Evolutionary conservation across 2,888 invertebrate genomes (phyloP).

Genomic region (Ephialtes manifestator): DNA sequence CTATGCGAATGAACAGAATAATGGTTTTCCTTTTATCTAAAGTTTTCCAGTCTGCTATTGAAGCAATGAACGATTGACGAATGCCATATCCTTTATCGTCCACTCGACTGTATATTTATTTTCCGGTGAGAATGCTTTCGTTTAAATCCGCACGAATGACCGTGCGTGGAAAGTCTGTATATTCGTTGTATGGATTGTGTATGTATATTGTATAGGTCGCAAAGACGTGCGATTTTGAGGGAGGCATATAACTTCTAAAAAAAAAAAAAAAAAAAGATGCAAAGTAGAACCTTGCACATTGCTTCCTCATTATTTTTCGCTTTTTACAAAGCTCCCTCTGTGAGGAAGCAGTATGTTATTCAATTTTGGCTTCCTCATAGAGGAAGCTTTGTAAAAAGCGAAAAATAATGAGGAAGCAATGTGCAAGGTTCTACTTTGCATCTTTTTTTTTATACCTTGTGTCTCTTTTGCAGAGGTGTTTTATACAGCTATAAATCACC

Average conservation of each 20-base stretch:
- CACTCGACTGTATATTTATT: conserved; percentile 35
- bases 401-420: too few species aligned
- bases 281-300: too few species aligned
- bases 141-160: conserved; percentile 27
- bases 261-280: too few species aligned
- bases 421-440: too few species aligned
- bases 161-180: neutral
- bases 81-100: conserved; percentile 26
- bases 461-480: too few species aligned
- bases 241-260: neutral
- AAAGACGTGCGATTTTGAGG: conserved; percentile 32
- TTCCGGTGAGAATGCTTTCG: neutral
- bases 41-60: conserved; percentile 8
- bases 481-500: too few species aligned
- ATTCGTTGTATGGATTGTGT: neutral
- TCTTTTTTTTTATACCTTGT: too few species aligned
- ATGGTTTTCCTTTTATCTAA: conserved; percentile 32
- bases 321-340: too few species aligned
- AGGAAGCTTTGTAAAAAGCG: too few species aligned
- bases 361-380: too few species aligned
- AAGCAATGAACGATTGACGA: conserved; percentile 9
- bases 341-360: too few species aligned
- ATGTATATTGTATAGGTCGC: conserved; percentile 4
- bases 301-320: too few species aligned
- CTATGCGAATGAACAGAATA: neutral